phyloP scores from a whole-genome alignment of 2,888 invertebrate species.

The Tipula helvola region DNA sequence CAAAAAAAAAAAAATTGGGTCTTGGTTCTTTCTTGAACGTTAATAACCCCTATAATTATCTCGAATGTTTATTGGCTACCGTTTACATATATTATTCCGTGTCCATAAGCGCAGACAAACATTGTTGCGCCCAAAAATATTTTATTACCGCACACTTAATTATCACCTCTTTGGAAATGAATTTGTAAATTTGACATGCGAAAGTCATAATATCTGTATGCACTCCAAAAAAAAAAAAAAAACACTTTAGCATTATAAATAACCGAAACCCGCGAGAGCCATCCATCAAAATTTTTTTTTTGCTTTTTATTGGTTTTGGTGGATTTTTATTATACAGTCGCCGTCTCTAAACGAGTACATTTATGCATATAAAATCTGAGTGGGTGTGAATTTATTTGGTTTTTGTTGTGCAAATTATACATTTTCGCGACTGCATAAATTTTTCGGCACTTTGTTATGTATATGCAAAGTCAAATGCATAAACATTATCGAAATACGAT shows the following conservation, averaged over 20 bases:
- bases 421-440: background rate
- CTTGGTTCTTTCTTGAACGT: background rate
- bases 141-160: background rate
- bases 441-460: background rate
- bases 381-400: background rate
- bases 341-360: background rate
- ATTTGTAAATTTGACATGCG: background rate
- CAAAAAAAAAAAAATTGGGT: background rate
- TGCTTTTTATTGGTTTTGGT: background rate
- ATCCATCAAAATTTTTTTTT: background rate
- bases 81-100: background rate
- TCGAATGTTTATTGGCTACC: background rate
- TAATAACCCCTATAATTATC: background rate
- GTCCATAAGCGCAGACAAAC: background rate
- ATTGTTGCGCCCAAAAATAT: background rate
- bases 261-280: background rate
- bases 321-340: background rate
- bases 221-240: background rate
- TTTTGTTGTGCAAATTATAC: background rate
- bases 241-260: background rate
- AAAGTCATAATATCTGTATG: background rate
- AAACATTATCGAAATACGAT: background rate
- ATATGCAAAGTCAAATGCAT: background rate
- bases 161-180: background rate
- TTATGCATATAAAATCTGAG: background rate